Percentiles rank a stretch among this genome's conserved stretches.
Evolutionary conservation across 2,797 vertebrate genomes (phyloP).

Genomic region (Enteromius viviparus): DNA sequence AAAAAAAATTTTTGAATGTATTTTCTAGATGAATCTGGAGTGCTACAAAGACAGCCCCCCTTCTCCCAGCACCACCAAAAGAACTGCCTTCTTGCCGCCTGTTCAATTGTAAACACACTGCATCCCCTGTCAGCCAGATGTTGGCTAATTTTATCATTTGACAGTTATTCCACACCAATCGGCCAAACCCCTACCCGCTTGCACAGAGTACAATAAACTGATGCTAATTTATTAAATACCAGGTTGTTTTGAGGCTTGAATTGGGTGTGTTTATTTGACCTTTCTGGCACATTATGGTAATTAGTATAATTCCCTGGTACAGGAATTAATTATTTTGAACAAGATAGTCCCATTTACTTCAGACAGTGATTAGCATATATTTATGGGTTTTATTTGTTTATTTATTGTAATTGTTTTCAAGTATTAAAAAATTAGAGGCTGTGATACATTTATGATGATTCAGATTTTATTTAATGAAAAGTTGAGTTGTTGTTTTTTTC

Average conservation of each 20-base stretch:
- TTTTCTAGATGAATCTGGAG: conserved; percentile 2
- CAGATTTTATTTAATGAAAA: not conserved
- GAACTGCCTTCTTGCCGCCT: not conserved
- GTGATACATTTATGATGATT: not conserved
- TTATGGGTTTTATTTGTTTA: conserved; percentile 29
- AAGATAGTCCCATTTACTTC: conserved; percentile 64
- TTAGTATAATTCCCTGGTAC: conserved; percentile 55
- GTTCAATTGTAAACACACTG: conserved; percentile 24
- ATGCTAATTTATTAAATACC: conserved; percentile 55
- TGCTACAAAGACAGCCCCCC: not conserved
- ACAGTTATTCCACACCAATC: conserved; percentile 19
- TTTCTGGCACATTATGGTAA: conserved; percentile 43
- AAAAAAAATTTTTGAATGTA: not conserved
- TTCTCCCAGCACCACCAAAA: not conserved
- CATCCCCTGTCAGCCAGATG: conserved; percentile 36
- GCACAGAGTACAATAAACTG: conserved; percentile 32
- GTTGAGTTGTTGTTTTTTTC: not conserved
- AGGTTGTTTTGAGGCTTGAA: conserved; percentile 39
- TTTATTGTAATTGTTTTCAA: conserved; percentile 2
- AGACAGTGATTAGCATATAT: conserved; percentile 66
- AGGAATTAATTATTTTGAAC: conserved; percentile 66
- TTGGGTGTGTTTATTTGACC: conserved; percentile 61
- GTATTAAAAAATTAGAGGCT: not conserved
- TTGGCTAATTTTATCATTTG: conserved; percentile 42
- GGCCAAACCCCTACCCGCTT: conserved; percentile 9